Conservation (phyloP, 1,140 invertebrate species). For the Archegozetes longisetosus region DNA sequence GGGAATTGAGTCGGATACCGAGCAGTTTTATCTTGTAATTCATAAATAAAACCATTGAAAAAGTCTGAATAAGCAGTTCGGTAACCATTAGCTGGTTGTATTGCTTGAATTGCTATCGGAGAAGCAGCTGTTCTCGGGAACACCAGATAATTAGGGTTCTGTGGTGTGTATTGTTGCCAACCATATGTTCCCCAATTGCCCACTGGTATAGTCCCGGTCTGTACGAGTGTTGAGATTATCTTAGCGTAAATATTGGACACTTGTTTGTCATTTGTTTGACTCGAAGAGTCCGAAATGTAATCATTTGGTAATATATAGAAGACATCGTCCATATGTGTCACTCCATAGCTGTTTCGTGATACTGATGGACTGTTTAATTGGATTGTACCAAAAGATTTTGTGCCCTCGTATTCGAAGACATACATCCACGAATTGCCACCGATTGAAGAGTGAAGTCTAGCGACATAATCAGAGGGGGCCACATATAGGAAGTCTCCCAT, state of each 20-base stretch:
- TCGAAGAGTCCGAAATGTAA: not conserved
- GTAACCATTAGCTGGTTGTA: not conserved
- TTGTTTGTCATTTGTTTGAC: not conserved
- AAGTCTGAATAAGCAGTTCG: slow-evolving; percentile 3
- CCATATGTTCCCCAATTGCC: not conserved
- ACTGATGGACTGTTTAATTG: not conserved
- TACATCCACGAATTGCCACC: not conserved
- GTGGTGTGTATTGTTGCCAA: not conserved
- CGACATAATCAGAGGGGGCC: slow-evolving; percentile 3
- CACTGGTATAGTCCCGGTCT: not conserved
- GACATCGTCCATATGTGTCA: slow-evolving; percentile 16
- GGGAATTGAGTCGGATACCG: slow-evolving; percentile 14
- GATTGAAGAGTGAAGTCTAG: not conserved
- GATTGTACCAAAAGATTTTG: slow-evolving; percentile 11
- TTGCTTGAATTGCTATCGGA: not conserved
- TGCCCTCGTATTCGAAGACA: slow-evolving; percentile 15
- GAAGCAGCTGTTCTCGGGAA: not conserved
- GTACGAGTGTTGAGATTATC: not conserved
- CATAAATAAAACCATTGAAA: slow-evolving; percentile 7
- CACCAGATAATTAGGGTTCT: not conserved
- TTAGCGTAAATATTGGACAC: not conserved
- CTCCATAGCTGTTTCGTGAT: slow-evolving; percentile 8
- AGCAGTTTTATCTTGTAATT: not conserved
- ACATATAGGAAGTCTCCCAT: slow-evolving; percentile 16
- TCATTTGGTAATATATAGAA: slow-evolving; percentile 9